Percentiles rank a stretch among this genome's conserved stretches.
Evolutionary conservation across 2,113 vertebrate genomes (phyloP).

Genomic region (Passerina amoena): DNA sequence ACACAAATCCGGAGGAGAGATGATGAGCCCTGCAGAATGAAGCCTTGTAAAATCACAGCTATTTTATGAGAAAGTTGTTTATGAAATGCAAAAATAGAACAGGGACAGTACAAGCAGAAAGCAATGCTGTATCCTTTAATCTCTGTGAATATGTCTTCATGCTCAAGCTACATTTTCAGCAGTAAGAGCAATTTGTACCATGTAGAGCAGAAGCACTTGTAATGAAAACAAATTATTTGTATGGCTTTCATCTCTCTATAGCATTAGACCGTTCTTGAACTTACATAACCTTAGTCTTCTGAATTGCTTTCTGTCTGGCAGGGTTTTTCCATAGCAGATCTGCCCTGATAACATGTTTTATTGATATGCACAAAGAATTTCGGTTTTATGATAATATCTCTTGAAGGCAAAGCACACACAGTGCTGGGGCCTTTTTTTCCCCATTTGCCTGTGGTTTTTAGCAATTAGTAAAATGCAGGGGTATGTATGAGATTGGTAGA

Average conservation of each 20-base stretch:
- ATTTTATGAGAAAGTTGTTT: background rate
- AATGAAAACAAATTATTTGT: background rate
- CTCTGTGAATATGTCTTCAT: background rate
- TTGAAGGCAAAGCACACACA: background rate
- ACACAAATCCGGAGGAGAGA: background rate
- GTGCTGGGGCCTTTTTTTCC: background rate
- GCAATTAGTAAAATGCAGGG: background rate
- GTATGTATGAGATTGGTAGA: background rate
- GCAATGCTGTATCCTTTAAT: background rate
- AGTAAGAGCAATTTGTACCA: background rate
- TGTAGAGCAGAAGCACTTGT: background rate
- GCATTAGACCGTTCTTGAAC: background rate
- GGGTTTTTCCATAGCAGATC: background rate
- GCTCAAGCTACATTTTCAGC: background rate
- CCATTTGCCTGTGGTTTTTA: background rate
- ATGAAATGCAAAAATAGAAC: background rate
- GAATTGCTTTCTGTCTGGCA: background rate
- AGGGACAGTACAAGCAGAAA: background rate
- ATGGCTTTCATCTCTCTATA: background rate
- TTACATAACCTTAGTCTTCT: background rate
- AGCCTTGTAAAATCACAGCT: background rate
- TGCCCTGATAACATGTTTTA: background rate
- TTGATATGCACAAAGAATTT: background rate
- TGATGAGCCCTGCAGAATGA: background rate
- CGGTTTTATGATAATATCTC: background rate